Evolutionary conservation across 2,113 vertebrate genomes (phyloP), one percentile per base, ranked within the genome.

Genomic region (Crypturellus undulatus): DNA sequence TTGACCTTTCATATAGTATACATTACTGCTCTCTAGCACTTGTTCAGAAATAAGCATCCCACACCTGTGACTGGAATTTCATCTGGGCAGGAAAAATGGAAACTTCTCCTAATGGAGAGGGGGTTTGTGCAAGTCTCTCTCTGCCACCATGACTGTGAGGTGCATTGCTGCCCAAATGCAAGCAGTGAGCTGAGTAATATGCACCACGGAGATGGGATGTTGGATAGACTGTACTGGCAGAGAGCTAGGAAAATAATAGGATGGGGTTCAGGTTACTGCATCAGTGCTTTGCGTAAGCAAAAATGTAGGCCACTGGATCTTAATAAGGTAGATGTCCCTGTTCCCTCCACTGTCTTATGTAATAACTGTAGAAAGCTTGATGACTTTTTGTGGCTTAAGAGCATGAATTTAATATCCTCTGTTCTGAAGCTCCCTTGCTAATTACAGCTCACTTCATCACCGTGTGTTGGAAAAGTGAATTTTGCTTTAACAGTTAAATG

Each of bases 1-100:
- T 81, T 76, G 85, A 78, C 65, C 65, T 90, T 81, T 86, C 6
- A 40, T 43, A 9, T 64, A n/a, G 52, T 10, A n/a, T 52, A 15
- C 24, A 20, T 83, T 72, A 72, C 72, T 72, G 24, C 38, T 80
- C 34, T 80, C 81, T 32, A 89, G 70, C 47, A 32, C 52, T 72
- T 62, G 62, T 38, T 51, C 58, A 18, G 82, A 90, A 96, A 94
- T 79, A 84, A 94, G 79, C 85, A 76, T 71, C 83, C 73, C 83
- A 72, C 86, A 90, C 87, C 88, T 91, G 90, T 7, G 11, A 87
- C 38, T 84, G 86, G 92, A 92, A 96, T 96, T 95, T 95, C 90
- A 76, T 92, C 88, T 72, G 83, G 92, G 43, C 90, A 95, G 92
- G 62, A 70, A 89, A 95, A 92, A 81, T 81, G 73, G 92, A 89